These are phyloP conservation scores for Lepus timidus DNA, from an alignment of 2,113 vertebrate species.

Conservation along the genomic window DNA sequence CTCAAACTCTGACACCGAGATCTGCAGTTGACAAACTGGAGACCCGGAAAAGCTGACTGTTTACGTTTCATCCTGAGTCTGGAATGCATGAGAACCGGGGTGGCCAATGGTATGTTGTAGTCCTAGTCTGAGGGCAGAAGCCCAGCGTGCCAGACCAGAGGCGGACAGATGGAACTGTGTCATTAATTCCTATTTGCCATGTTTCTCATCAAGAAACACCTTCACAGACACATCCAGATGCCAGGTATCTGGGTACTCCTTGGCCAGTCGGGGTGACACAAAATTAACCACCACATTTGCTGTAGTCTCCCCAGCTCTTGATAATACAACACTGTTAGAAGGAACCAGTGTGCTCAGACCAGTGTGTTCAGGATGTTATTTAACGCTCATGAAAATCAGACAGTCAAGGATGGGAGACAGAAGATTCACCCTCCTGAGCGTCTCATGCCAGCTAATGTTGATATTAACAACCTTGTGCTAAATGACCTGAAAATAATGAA, in stretches of 20 bases:
- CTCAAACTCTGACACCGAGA: neutral
- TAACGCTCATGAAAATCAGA: neutral
- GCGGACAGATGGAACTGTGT: neutral
- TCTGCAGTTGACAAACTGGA: neutral
- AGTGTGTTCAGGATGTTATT: neutral
- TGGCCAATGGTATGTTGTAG: neutral
- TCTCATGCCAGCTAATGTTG: neutral
- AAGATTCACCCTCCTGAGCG: neutral
- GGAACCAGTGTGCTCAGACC: neutral
- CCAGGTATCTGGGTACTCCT: neutral
- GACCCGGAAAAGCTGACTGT: neutral
- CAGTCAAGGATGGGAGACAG: neutral
- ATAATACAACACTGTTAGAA: neutral
- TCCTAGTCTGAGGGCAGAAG: neutral
- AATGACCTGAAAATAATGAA: constrained; percentile 11
- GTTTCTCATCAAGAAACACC: neutral
- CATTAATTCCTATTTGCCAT: neutral
- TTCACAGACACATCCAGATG: neutral
- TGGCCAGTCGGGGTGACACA: neutral
- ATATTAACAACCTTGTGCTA: neutral
- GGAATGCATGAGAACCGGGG: neutral
- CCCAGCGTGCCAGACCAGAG: neutral
- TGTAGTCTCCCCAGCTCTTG: neutral
- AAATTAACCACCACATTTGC: neutral
- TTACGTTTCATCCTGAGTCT: neutral